Evolutionary conservation across 1,140 invertebrate genomes (phyloP).

Genomic region (Oreohelix idahoensis): DNA sequence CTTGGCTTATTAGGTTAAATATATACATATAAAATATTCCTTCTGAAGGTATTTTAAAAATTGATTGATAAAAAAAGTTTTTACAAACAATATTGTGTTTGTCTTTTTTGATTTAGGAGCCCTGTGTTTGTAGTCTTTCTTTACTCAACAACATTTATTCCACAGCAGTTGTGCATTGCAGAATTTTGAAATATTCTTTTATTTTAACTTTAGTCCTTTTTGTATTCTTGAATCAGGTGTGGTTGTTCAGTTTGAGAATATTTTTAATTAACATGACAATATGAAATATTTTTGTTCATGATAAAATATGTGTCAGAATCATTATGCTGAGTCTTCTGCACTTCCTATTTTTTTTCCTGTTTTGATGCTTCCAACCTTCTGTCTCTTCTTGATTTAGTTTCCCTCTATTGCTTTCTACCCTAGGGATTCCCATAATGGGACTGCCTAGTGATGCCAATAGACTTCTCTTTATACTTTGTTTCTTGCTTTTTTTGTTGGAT

Average conservation of each 20-base stretch:
- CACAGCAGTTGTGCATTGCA: not conserved
- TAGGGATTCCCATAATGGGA: no score
- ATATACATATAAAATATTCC: not conserved
- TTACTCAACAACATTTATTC: not conserved
- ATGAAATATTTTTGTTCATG: not conserved
- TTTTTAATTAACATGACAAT: not conserved
- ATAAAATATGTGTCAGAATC: constrained; percentile 30
- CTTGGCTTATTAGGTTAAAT: not conserved
- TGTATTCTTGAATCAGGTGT: not conserved
- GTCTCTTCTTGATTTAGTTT: no score
- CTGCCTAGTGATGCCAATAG: no score
- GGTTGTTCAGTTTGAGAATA: not conserved
- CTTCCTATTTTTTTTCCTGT: no score
- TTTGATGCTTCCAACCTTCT: no score
- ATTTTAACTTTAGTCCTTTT: no score
- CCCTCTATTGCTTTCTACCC: no score
- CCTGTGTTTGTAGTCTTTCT: not conserved
- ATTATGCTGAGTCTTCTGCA: no score
- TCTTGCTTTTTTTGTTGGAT: no score
- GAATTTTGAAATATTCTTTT: not conserved
- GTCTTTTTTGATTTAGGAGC: constrained; percentile 2
- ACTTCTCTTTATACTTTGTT: no score
- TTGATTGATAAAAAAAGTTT: constrained; percentile 6
- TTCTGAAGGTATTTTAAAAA: not conserved
- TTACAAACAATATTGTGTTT: constrained; percentile 28